Evolutionary conservation across 2,113 vertebrate species (phyloP).

Genomic region (Tonatia bakeri): DNA sequence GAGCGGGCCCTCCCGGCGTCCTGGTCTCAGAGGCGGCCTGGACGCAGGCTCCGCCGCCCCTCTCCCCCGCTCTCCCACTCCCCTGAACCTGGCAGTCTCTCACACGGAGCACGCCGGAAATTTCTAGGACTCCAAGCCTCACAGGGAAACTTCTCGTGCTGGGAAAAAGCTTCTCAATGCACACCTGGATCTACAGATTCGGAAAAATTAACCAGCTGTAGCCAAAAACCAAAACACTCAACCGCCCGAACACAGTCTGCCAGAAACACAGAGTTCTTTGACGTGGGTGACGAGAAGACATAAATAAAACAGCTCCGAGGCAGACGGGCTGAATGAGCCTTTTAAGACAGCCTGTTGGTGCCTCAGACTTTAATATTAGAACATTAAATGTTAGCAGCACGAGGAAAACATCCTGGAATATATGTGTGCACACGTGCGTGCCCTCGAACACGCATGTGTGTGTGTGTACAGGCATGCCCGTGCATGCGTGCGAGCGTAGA

Average conservation of each 20-base stretch:
- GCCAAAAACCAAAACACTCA: conserved; percentile 58
- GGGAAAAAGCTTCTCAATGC: conserved; percentile 10
- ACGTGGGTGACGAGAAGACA: conserved; percentile 59
- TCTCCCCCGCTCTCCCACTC: background rate
- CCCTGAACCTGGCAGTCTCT: background rate
- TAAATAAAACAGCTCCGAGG: conserved; percentile 67
- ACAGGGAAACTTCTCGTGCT: background rate
- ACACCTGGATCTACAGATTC: conserved; percentile 61
- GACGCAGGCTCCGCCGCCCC: accelerated
- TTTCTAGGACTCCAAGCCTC: background rate
- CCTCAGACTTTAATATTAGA: conserved; percentile 42
- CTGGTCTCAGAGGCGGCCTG: background rate
- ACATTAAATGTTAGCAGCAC: background rate
- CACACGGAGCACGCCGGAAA: background rate
- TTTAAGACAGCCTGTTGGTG: conserved; percentile 52
- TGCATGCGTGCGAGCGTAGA: background rate
- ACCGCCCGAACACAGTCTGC: conserved; percentile 37
- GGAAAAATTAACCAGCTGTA: conserved; percentile 60
- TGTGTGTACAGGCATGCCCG: background rate
- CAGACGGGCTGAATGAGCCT: conserved; percentile 62
- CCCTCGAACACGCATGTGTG: too few species aligned
- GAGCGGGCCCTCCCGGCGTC: background rate
- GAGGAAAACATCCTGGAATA: background rate
- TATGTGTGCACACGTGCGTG: accelerated
- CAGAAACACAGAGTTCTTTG: conserved; percentile 72